Percentiles rank a stretch among this genome's conserved stretches.
These are phyloP conservation scores for Gari tellinella DNA, from an alignment of 2,888 invertebrate species.

Conservation along the genomic window DNA sequence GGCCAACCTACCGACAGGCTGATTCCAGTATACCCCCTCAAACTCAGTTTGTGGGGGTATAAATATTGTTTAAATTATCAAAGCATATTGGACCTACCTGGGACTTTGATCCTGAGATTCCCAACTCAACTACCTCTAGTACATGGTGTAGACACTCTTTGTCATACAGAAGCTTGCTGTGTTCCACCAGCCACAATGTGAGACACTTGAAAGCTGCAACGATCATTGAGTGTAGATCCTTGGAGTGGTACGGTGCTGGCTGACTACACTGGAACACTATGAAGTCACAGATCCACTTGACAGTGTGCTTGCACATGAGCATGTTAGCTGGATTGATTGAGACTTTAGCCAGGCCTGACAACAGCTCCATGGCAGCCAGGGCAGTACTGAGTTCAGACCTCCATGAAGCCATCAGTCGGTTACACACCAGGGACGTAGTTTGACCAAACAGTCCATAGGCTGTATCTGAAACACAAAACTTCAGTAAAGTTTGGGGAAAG, in stretches of 20 bases:
- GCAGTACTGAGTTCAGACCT: slow-evolving; percentile 97
- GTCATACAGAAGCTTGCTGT: slow-evolving; percentile 95
- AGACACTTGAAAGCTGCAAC: slow-evolving; percentile 88
- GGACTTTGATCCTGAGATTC: slow-evolving; percentile 96
- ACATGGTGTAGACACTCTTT: slow-evolving; percentile 96
- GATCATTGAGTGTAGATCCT: slow-evolving; percentile 95
- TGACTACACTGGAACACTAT: slow-evolving; percentile 96
- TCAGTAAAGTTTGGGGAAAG: too few species aligned
- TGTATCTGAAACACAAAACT: slow-evolving; percentile 88
- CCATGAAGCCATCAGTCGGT: slow-evolving; percentile 97
- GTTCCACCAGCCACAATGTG: slow-evolving; percentile 94
- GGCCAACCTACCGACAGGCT: too few species aligned
- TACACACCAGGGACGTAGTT: slow-evolving; percentile 96
- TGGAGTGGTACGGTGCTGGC: slow-evolving; percentile 94
- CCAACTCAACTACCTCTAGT: slow-evolving; percentile 98
- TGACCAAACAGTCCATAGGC: slow-evolving; percentile 95
- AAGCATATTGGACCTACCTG: slow-evolving; percentile 83
- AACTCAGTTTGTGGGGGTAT: too few species aligned
- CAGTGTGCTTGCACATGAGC: slow-evolving; percentile 85
- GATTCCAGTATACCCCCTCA: too few species aligned
- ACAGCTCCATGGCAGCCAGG: slow-evolving; percentile 95
- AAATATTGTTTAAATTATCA: not conserved
- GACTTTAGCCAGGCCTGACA: slow-evolving; percentile 93
- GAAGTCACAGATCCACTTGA: slow-evolving; percentile 99
- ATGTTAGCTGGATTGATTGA: slow-evolving; percentile 78